Evolutionary conservation across 2,888 invertebrate species (phyloP).

Genomic region (Beris morrisii): DNA sequence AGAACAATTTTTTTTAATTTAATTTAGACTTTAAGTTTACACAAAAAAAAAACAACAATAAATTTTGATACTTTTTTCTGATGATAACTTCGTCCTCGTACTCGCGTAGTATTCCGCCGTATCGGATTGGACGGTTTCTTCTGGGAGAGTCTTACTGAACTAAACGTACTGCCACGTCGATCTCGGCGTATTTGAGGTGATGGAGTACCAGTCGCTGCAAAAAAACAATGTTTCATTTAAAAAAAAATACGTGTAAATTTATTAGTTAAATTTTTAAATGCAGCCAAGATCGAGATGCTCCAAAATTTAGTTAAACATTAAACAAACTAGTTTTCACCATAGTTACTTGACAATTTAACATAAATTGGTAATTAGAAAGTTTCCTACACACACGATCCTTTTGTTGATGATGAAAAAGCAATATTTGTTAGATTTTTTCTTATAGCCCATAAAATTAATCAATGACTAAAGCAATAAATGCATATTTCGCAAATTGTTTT

Average conservation of each 20-base stretch:
- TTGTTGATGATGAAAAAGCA: too few species aligned
- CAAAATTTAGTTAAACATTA: too few species aligned
- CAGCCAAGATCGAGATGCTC: too few species aligned
- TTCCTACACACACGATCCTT: too few species aligned
- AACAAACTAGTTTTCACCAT: too few species aligned
- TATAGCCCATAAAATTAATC: too few species aligned
- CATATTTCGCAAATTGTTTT: too few species aligned
- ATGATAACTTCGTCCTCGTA: slow-evolving; percentile 54
- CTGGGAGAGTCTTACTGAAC: slow-evolving; percentile 62
- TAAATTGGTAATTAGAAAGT: too few species aligned
- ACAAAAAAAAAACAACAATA: not conserved
- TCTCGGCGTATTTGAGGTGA: slow-evolving; percentile 55
- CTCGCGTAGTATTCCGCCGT: slow-evolving; percentile 62
- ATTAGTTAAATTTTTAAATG: not conserved
- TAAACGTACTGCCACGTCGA: slow-evolving; percentile 58
- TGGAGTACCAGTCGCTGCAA: slow-evolving; percentile 54
- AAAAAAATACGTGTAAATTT: not conserved
- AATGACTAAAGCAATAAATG: too few species aligned
- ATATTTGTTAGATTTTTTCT: too few species aligned
- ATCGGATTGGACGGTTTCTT: slow-evolving; percentile 59
- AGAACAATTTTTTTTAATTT: slow-evolving; percentile 3
- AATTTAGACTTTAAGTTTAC: too few species aligned
- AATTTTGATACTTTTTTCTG: slow-evolving; percentile 52
- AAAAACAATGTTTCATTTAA: not conserved
- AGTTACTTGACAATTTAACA: too few species aligned